These are phyloP conservation scores for Poeciliopsis paucimaculata DNA, from an alignment of 2,797 vertebrate species.

Conservation along the genomic window DNA sequence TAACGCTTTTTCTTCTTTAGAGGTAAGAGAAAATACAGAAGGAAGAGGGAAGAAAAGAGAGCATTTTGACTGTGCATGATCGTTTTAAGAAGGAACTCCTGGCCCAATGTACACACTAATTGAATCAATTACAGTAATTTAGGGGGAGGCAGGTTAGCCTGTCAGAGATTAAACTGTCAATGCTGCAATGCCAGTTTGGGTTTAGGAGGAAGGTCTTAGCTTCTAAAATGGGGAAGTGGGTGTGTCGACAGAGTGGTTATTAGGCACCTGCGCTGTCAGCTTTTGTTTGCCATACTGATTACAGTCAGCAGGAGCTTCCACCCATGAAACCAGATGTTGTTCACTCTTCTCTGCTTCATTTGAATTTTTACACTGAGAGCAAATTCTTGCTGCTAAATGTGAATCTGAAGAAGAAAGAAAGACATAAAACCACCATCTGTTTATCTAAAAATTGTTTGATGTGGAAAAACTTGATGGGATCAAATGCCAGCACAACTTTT, in stretches of 20 bases:
- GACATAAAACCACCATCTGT: not conserved
- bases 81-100: slow-evolving; percentile 45
- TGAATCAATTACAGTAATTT: slow-evolving; percentile 81
- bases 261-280: slow-evolving; percentile 81
- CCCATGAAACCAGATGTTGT: slow-evolving; percentile 61
- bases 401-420: not conserved
- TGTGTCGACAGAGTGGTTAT: slow-evolving; percentile 71
- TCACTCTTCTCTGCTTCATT: slow-evolving; percentile 5
- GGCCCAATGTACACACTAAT: slow-evolving; percentile 80
- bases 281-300: slow-evolving; percentile 67
- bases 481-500: not conserved
- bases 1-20: too few relatives aligned
- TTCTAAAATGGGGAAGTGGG: slow-evolving; percentile 67
- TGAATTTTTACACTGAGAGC: too few relatives aligned
- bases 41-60: slow-evolving; percentile 1
- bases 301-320: slow-evolving; percentile 58
- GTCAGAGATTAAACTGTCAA: slow-evolving; percentile 76
- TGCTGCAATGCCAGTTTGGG: slow-evolving; percentile 40
- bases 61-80: slow-evolving; percentile 37
- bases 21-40: not conserved
- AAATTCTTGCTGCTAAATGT: not conserved
- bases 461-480: not conserved
- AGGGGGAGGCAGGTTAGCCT: slow-evolving; percentile 58
- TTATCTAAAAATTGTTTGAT: not conserved
- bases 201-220: slow-evolving; percentile 47